These are phyloP conservation scores for Nemurella pictetii DNA, from an alignment of 2,888 invertebrate genomes.

Conservation along the genomic window DNA sequence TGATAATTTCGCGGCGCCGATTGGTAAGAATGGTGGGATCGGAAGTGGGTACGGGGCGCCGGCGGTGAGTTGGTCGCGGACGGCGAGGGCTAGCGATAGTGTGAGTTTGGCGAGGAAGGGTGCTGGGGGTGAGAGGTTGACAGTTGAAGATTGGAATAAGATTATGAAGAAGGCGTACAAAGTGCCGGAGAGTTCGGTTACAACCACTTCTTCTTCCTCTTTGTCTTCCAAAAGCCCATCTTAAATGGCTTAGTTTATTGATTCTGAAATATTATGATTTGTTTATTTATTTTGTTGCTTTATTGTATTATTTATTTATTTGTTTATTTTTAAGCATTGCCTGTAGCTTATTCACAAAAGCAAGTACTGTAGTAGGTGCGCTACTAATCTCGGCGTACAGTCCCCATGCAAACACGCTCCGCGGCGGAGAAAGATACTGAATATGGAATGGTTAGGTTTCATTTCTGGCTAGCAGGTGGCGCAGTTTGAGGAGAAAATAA, in stretches of 20 bases:
- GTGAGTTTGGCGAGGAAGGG: background rate
- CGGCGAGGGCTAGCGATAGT: background rate
- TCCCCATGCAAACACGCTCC: too few relatives aligned
- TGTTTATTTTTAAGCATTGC: background rate
- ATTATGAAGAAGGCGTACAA: background rate
- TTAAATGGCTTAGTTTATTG: background rate
- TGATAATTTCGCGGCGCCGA: conserved; percentile 22
- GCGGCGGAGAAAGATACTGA: too few relatives aligned
- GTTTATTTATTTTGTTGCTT: background rate
- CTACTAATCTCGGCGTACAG: too few relatives aligned
- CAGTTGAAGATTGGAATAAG: background rate
- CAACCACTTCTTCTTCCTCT: background rate
- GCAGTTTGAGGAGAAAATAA: too few relatives aligned
- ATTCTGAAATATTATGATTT: background rate
- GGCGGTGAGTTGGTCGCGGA: background rate
- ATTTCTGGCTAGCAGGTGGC: too few relatives aligned
- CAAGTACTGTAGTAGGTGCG: too few relatives aligned
- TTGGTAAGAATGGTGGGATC: background rate
- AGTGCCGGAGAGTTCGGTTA: background rate
- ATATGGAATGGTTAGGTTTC: too few relatives aligned
- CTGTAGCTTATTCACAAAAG: too few relatives aligned
- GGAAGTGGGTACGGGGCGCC: conserved; percentile 16
- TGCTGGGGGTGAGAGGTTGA: background rate
- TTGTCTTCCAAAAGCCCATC: background rate
- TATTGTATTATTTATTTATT: conserved; percentile 1